A percentile compares a stretch with the other conserved stretches of the same genome.
Conservation (phyloP, 1,140 invertebrate species). For the Lucilia cuprina region DNA sequence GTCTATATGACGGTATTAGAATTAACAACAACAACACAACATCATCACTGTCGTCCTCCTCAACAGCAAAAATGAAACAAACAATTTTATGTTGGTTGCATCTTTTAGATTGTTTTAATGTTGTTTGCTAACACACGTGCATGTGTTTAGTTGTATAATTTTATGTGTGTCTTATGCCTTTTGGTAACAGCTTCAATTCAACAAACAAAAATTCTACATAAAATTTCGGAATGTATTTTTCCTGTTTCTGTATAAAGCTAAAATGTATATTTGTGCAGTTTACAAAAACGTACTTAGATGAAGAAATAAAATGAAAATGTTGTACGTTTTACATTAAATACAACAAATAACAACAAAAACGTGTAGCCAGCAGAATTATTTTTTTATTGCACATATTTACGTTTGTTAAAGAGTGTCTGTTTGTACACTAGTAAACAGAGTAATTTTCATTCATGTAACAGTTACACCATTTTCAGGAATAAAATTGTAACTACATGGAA, state of each 20-base stretch:
- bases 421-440: too few species aligned
- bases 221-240: background rate
- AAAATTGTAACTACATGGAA: too few species aligned
- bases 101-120: background rate
- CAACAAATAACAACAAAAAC: background rate
- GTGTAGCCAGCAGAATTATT: background rate
- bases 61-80: background rate
- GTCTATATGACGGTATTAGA: background rate
- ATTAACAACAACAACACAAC: background rate
- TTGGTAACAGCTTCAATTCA: background rate
- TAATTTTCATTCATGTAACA: too few species aligned
- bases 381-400: too few species aligned
- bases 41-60: background rate
- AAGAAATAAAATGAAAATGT: background rate
- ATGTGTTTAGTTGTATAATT: background rate
- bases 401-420: too few species aligned
- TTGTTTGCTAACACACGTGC: background rate
- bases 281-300: background rate
- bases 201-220: background rate
- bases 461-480: too few species aligned
- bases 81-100: background rate
- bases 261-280: background rate
- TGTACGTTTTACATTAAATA: conserved; percentile 14
- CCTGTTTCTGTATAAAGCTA: background rate
- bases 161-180: background rate